Evolutionary conservation across 2,888 invertebrate species (phyloP).

Genomic region (Charanyca ferruginea): DNA sequence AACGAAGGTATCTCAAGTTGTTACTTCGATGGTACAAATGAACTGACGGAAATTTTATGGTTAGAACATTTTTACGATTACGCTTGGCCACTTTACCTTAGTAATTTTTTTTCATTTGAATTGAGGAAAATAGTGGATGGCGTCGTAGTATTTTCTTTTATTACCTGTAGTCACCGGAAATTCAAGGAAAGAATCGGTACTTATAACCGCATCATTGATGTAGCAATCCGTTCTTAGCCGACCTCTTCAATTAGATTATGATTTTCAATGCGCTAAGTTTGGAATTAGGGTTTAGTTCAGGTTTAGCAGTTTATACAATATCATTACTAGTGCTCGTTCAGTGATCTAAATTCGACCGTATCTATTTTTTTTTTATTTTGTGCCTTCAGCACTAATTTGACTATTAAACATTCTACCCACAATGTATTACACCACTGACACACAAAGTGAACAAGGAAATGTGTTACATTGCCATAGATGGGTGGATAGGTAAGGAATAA

Average conservation of each 20-base stretch:
- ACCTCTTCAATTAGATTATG: not conserved
- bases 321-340: too few relatives aligned
- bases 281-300: too few relatives aligned
- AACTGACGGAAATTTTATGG: conserved; percentile 72
- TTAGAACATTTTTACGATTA: conserved; percentile 62
- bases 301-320: too few relatives aligned
- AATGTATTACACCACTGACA: too few relatives aligned
- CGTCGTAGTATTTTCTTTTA: conserved; percentile 43
- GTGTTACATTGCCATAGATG: too few relatives aligned
- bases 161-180: conserved; percentile 25
- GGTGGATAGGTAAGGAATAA: too few relatives aligned
- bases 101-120: conserved; percentile 58
- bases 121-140: conserved; percentile 47
- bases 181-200: conserved; percentile 1
- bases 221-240: not conserved
- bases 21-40: conserved; percentile 76
- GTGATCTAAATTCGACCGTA: too few relatives aligned
- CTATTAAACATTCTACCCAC: too few relatives aligned
- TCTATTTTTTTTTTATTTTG: too few relatives aligned
- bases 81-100: conserved; percentile 56
- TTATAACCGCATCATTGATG: conserved; percentile 42
- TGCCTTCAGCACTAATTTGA: too few relatives aligned
- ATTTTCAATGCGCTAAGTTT: too few relatives aligned
- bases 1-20: conserved; percentile 68
- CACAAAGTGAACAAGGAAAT: too few relatives aligned